Conservation (phyloP, 2,888 invertebrate genomes). For the Meteorus colon region DNA sequence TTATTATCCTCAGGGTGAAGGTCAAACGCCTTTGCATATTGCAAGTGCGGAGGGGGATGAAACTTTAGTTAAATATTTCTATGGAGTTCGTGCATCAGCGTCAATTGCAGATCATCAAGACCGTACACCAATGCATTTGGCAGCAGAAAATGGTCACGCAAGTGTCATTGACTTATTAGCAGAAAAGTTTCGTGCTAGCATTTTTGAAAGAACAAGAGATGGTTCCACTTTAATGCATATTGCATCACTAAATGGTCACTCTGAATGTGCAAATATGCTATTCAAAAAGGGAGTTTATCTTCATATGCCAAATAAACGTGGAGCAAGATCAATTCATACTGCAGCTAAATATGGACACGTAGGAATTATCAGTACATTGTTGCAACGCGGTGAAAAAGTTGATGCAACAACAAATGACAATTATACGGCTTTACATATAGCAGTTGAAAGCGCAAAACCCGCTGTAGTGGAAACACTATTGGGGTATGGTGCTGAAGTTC, state of each 20-base stretch:
- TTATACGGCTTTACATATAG: constrained; percentile 97
- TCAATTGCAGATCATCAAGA: constrained; percentile 97
- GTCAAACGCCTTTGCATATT: constrained; percentile 95
- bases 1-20: constrained; percentile 80
- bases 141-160: constrained; percentile 98
- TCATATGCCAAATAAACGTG: constrained; percentile 99
- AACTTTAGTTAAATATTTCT: constrained; percentile 94
- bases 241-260: constrained; percentile 96
- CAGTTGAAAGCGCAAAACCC: constrained; percentile 95
- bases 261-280: constrained; percentile 98
- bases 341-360: constrained; percentile 98
- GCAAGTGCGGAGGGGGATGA: constrained; percentile 98
- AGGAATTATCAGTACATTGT: constrained; percentile 95
- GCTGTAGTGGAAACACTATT: constrained; percentile 95
- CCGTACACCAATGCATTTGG: constrained; percentile 97
- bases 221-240: constrained; percentile 99
- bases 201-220: constrained; percentile 96
- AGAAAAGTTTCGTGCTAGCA: constrained; percentile 98
- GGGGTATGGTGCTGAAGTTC: constrained; percentile 98
- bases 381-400: constrained; percentile 94
- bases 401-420: constrained; percentile 80
- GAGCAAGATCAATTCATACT: constrained; percentile 97
- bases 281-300: constrained; percentile 99
- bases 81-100: constrained; percentile 94
- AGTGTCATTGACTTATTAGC: constrained; percentile 95